phyloP scores from a whole-genome alignment of 2,797 vertebrate species.

The Erethizon dorsatum region DNA sequence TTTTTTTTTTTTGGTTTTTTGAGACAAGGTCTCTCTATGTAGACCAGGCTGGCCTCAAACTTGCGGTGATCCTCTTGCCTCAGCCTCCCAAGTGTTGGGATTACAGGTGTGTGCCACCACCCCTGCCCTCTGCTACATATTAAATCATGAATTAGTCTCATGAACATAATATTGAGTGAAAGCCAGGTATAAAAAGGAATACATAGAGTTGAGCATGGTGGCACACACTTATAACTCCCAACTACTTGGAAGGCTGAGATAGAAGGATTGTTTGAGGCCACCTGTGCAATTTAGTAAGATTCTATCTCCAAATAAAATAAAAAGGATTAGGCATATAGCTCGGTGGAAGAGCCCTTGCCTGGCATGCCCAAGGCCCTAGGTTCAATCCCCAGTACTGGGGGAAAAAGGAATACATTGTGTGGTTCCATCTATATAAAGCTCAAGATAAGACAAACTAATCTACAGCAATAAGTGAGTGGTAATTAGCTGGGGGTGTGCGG shows the following conservation, averaged over 20 bases:
- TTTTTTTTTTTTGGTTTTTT: background rate
- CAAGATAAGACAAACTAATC: background rate
- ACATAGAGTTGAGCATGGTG: background rate
- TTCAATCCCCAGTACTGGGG: background rate
- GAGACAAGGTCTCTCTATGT: background rate
- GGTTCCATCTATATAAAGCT: constrained; percentile 37
- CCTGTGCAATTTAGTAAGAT: background rate
- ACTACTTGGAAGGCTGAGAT: background rate
- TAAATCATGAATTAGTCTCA: constrained; percentile 18
- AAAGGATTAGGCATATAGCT: background rate
- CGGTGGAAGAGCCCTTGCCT: background rate
- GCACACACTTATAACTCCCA: background rate
- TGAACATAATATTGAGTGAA: background rate
- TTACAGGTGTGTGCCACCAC: background rate
- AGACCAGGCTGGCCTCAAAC: background rate
- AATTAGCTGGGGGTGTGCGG: background rate
- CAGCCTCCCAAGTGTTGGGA: background rate
- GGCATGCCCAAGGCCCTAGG: background rate
- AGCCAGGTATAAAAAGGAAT: background rate
- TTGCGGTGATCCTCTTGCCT: background rate
- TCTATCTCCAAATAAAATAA: background rate
- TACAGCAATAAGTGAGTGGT: background rate
- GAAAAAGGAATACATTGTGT: background rate
- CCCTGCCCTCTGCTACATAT: background rate
- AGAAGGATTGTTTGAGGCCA: background rate